phyloP scores from a whole-genome alignment of 1,140 invertebrate species.

The Riptortus pedestris region DNA sequence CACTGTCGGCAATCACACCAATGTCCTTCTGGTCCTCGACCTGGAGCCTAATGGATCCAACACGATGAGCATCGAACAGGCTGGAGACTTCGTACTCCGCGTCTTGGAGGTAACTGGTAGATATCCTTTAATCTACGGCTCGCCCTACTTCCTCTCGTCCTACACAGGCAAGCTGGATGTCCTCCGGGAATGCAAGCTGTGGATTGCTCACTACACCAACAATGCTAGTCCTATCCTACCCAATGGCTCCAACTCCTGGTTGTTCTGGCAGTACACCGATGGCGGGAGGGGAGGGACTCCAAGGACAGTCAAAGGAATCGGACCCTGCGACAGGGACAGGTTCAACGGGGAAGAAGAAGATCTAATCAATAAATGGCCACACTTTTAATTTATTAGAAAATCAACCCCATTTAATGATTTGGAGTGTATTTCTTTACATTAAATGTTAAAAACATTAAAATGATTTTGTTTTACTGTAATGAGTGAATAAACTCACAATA shows the following conservation, averaged over 20 bases:
- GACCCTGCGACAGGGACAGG: conserved; percentile 1
- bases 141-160: neutral
- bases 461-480: no score
- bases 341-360: neutral
- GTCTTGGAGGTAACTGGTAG: conserved; percentile 19
- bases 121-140: conserved; percentile 20
- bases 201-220: conserved; percentile 17
- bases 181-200: conserved; percentile 15
- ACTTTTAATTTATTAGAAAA: no score
- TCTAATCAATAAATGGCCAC: neutral
- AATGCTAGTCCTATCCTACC: conserved; percentile 15
- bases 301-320: neutral
- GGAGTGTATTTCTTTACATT: no score
- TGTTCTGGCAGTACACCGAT: conserved; percentile 26
- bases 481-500: no score
- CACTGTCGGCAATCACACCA: neutral
- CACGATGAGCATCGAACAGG: conserved; percentile 5
- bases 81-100: conserved; percentile 14
- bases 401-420: no score
- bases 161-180: neutral
- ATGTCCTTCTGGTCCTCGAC: neutral
- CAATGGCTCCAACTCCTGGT: conserved; percentile 13
- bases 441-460: no score
- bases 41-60: neutral
- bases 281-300: neutral